Evolutionary conservation across 2,888 invertebrate genomes (phyloP).

Genomic region (Piscicola geometra): DNA sequence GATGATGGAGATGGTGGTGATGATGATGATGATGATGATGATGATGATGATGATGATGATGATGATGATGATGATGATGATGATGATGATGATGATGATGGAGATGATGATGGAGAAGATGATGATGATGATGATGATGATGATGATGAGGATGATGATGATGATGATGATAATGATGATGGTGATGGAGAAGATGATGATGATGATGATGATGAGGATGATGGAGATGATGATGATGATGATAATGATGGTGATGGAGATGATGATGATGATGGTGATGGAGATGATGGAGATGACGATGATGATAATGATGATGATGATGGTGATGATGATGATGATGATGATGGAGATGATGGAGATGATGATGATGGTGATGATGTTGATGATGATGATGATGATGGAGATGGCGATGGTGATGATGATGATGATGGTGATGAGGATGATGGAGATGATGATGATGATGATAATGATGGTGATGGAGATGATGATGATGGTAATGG

Average conservation of each 20-base stretch:
- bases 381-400: too few relatives aligned
- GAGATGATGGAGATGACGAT: constrained; percentile 22
- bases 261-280: constrained; percentile 30
- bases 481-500: too few relatives aligned
- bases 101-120: constrained; percentile 2
- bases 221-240: constrained; percentile 34
- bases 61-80: constrained; percentile 30
- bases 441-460: too few relatives aligned
- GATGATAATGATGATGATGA: constrained; percentile 24
- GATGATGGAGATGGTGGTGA: not conserved
- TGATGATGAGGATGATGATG: too few relatives aligned
- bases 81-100: constrained; percentile 14
- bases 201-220: too few relatives aligned
- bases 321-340: constrained; percentile 5
- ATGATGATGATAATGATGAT: too few relatives aligned
- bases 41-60: constrained; percentile 18
- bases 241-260: too few relatives aligned
- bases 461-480: too few relatives aligned
- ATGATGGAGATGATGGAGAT: not conserved
- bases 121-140: not conserved
- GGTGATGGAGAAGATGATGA: too few relatives aligned
- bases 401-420: too few relatives aligned
- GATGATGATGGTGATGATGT: too few relatives aligned
- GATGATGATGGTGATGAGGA: too few relatives aligned
- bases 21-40: not conserved